Conservation (phyloP, 2,888 invertebrate species). For the Sarcophaga rosellei region DNA sequence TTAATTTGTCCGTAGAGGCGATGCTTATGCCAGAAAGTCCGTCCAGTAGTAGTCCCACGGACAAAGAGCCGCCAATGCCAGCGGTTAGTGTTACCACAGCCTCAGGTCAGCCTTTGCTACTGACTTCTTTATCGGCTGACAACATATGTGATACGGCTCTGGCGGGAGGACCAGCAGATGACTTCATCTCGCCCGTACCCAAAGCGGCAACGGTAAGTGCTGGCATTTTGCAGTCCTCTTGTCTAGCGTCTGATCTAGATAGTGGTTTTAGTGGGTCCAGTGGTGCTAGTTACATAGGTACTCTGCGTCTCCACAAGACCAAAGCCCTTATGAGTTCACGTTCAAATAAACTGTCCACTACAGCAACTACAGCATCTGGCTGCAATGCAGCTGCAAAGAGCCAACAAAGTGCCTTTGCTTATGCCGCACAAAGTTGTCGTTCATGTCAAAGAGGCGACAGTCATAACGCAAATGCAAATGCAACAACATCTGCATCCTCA, state of each 20-base stretch:
- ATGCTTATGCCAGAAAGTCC: slow-evolving; percentile 92
- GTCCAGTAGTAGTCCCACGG: slow-evolving; percentile 81
- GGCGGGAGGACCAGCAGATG: slow-evolving; percentile 82
- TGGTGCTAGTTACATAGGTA: slow-evolving; percentile 90
- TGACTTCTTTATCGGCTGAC: slow-evolving; percentile 79
- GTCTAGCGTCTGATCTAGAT: slow-evolving; percentile 85
- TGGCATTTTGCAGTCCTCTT: slow-evolving; percentile 74
- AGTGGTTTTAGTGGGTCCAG: slow-evolving; percentile 93
- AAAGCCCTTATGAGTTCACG: slow-evolving; percentile 77
- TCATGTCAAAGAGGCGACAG: slow-evolving; percentile 76
- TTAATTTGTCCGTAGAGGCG: slow-evolving; percentile 93
- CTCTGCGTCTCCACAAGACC: slow-evolving; percentile 83
- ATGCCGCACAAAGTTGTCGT: slow-evolving; percentile 78
- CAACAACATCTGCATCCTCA: no score
- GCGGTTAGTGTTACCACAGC: slow-evolving; percentile 76
- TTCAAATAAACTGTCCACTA: slow-evolving; percentile 71
- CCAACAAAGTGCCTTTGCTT: slow-evolving; percentile 71
- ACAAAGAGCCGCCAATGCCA: slow-evolving; percentile 69
- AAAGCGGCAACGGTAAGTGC: slow-evolving; percentile 80
- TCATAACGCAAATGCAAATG: slow-evolving; percentile 28
- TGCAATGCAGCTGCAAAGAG: slow-evolving; percentile 49
- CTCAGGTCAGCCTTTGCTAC: slow-evolving; percentile 74
- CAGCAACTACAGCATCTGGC: slow-evolving; percentile 42
- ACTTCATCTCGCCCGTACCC: slow-evolving; percentile 83
- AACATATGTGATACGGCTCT: slow-evolving; percentile 86